Evolutionary conservation across 2,797 vertebrate species (phyloP), one percentile per base, ranked within the genome.

Genomic region (Phyllotis vaccarum): DNA sequence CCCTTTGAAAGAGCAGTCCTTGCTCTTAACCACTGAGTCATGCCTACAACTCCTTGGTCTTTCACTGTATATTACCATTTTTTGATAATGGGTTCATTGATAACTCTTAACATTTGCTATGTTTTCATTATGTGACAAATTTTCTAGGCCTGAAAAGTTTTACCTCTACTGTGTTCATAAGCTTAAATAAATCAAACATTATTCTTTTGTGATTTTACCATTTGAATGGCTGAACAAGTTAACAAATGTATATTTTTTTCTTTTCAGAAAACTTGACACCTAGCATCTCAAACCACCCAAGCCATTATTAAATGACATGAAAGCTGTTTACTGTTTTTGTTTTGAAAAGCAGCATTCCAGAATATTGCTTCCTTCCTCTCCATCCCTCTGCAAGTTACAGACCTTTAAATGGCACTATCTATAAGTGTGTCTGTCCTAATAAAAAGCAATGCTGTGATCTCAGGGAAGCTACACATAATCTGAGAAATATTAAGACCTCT

Each of bases 281-380:
- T 5, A 80, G 93, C 93, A 97, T 92, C 95, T 86, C 46, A 80
- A 97, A 82, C 92, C 43, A 85, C 34, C 24, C 34, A 78, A 46
- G 5, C 22, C 86, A 96, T 97, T 96, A 96, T n/a, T 95, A 97
- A 97, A 97, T 96, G 27, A 95, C 37, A 97, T 90, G 95, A 97
- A 97, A 96, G 37, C 56, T 97, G 49, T 95, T 97, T 96, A 95
- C 92, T 93, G 88, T 40, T 97, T 96, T 68, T 94, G 88, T 40
- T 97, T 96, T 68, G 93, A 96, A 97, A 98, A 3, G 62, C 68
- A 96, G 91, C 87, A 83, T 97, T 92, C 76, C 1, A 34, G 70
- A 96, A 97, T 95, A 95, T 92, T 74, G 46, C 72, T 95, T 96
- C 96, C 96, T 92, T 75, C 0, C 70, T 79, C 58, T 68, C 89